Base-by-base conservation (phyloP, 1,140 invertebrate species). In the Nautilus pompilius region DNA sequence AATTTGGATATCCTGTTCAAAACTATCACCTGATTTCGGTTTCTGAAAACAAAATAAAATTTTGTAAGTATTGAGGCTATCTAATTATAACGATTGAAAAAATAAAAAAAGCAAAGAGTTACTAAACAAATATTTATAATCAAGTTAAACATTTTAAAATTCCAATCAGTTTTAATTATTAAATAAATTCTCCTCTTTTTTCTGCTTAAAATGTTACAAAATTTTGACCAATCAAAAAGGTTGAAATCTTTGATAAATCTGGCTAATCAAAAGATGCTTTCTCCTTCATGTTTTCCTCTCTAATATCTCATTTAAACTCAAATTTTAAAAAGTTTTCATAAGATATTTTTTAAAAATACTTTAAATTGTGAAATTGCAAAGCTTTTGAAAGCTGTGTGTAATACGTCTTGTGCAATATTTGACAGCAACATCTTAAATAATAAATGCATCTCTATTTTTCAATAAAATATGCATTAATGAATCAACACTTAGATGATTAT, bases 1-100 rank as follows among this genome's bases (percentile, higher is more conserved):
- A 71, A 96, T 94, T 69, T 89, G 87, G 69, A 84, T 85, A 17
- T 79, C 81, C 4, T 75, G 83, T 69, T 74, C 87, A 85, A 78
- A 74, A 76, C 73, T 88, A 82, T 68, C 80, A 64, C 66, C 64
- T 26, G 59, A 33, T 54, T 75, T 75, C 2, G 67, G 60, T 65
- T 69, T 76, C 73, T 80, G 65, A 22, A 66, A 58, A 62, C 26
- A 48, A 61, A 49, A 63, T 33, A 57, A 33, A 30, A 57, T n/a
- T n/a, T n/a, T n/a, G n/a, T n/a, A n/a, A n/a, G n/a, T n/a, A n/a
- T n/a, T n/a, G n/a, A n/a, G n/a, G n/a, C n/a, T n/a, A n/a, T n/a
- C n/a, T n/a, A n/a, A n/a, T n/a, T n/a, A n/a, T n/a, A n/a, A n/a
- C n/a, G n/a, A n/a, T n/a, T n/a, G n/a, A n/a, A n/a, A n/a, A n/a